phyloP scores from a whole-genome alignment of 1,140 invertebrate genomes.

The Luehdorfia chinensis region DNA sequence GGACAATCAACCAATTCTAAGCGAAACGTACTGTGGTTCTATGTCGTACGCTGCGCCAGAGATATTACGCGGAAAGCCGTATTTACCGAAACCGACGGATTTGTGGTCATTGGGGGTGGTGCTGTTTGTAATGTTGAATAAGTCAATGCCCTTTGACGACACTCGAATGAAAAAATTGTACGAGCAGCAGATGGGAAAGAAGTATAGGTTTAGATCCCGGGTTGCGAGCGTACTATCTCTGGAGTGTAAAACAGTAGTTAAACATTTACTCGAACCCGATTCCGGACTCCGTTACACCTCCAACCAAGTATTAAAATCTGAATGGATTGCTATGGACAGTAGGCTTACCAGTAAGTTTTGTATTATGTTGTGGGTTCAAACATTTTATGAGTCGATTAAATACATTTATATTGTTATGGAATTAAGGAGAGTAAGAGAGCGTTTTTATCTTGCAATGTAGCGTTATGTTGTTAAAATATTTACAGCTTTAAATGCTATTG shows the following conservation, averaged over 20 bases:
- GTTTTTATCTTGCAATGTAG: too few relatives aligned
- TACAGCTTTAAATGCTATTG: conserved; percentile 62
- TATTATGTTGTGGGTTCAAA: too few relatives aligned
- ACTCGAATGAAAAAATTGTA: conserved; percentile 84
- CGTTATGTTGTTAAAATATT: too few relatives aligned
- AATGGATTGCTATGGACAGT: conserved; percentile 74
- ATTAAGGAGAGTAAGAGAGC: too few relatives aligned
- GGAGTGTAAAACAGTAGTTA: conserved; percentile 78
- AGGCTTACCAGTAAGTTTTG: conserved; percentile 60
- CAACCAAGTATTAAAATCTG: conserved; percentile 50
- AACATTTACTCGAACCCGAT: conserved; percentile 82
- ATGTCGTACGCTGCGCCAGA: conserved; percentile 85
- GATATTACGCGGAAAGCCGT: conserved; percentile 81
- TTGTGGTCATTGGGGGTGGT: conserved; percentile 85
- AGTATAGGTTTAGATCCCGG: conserved; percentile 82
- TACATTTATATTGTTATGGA: too few relatives aligned
- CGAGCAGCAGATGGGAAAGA: conserved; percentile 78
- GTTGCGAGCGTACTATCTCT: conserved; percentile 68
- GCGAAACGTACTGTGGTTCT: conserved; percentile 85
- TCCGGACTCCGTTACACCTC: conserved; percentile 55
- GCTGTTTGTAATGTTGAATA: conserved; percentile 85
- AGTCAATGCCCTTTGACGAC: conserved; percentile 90
- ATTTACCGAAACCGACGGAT: conserved; percentile 81
- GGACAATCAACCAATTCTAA: conserved; percentile 75
- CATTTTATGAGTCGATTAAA: too few relatives aligned